A percentile compares a stretch with the other conserved stretches of the same genome.
Evolutionary conservation across 1,140 invertebrate species (phyloP).

Genomic region (Drosophila pseudoobscura): DNA sequence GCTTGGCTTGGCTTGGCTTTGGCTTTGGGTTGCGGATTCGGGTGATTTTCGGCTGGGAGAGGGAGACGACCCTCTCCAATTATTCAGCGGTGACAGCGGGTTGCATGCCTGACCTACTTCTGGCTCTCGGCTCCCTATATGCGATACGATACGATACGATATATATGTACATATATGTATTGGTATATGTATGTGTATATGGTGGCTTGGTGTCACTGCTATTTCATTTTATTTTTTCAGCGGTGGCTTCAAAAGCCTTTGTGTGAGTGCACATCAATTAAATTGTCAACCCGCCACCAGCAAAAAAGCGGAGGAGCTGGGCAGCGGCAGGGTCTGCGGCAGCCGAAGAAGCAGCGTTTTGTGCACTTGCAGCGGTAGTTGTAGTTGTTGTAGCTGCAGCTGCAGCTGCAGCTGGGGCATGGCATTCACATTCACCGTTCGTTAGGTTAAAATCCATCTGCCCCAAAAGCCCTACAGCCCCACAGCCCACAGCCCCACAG

Average conservation of each 20-base stretch:
- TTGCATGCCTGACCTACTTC: constrained; percentile 79
- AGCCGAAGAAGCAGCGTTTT: constrained; percentile 36
- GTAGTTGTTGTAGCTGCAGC: too few species aligned
- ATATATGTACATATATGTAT: constrained; percentile 12
- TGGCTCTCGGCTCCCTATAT: constrained; percentile 12
- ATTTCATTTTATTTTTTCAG: constrained; percentile 51
- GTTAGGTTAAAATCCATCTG: constrained; percentile 29
- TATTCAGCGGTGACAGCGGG: constrained; percentile 73
- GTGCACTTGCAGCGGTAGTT: constrained; percentile 35
- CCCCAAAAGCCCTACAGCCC: neutral
- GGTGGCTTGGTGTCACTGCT: constrained; percentile 66
- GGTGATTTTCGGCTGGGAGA: neutral
- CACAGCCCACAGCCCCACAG: neutral
- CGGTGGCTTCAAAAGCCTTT: constrained; percentile 75
- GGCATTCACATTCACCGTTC: constrained; percentile 43
- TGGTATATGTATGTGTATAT: neutral
- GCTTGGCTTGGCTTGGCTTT: constrained; percentile 16
- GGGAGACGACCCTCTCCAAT: constrained; percentile 51
- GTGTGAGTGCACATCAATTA: constrained; percentile 77
- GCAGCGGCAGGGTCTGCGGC: constrained; percentile 25
- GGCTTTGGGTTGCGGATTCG: constrained; percentile 8
- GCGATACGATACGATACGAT: too few species aligned
- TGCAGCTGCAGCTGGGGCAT: neutral
- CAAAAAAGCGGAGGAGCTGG: constrained; percentile 16
- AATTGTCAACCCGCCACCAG: constrained; percentile 67